Base-by-base conservation (phyloP, 2,113 vertebrate genomes). In the Brachypodius melanocephalos region DNA sequence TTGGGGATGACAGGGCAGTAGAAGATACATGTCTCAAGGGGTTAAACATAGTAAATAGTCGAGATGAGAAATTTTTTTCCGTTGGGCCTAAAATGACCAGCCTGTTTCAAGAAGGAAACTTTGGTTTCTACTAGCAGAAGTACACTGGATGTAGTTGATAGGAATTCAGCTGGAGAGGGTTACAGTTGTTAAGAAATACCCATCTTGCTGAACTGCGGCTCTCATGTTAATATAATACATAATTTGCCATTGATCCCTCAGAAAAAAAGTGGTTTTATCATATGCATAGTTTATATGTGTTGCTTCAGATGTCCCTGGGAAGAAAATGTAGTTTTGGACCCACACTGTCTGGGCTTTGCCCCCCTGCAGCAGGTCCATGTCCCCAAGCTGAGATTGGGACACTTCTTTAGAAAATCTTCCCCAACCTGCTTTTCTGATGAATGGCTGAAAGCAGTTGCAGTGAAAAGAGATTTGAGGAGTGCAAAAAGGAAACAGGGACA, bases 351-450 rank as follows among this genome's bases (percentile, higher is more conserved):
- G 65, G 51, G 22, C 19, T 93, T 78, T 75, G 21, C 5, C 5
- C 3, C 4, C 3, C 8, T 58, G 5, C 0, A 6, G 14, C 24
- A 79, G 9, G 6, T 48, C 62, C 14, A 5, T 32, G 17, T 59
- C 24, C 31, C 71, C 4, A 10, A 5, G 31, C 5, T 68, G 71
- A 57, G 24, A 84, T 0, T 13, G 22, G 36, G 22, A 31, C 3
- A 24, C 10, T 29, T 57, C 20, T 74, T 69, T 31, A 25, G 62
- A 62, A 72, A 85, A 24, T 62, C 32, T 75, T 2, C 9, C 29
- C 6, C 12, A 42, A 3, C 25, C 3, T 46, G 29, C 12, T 92
- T 67, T 42, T 85, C 58, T 79, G 36, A 12, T 61, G 52, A 3
- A 48, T 48, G 45, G 7, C 57, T 85, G 31, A 89, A 68, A 66